Evolutionary conservation across 2,113 vertebrate species (phyloP).

Genomic region (Clupea harengus): DNA sequence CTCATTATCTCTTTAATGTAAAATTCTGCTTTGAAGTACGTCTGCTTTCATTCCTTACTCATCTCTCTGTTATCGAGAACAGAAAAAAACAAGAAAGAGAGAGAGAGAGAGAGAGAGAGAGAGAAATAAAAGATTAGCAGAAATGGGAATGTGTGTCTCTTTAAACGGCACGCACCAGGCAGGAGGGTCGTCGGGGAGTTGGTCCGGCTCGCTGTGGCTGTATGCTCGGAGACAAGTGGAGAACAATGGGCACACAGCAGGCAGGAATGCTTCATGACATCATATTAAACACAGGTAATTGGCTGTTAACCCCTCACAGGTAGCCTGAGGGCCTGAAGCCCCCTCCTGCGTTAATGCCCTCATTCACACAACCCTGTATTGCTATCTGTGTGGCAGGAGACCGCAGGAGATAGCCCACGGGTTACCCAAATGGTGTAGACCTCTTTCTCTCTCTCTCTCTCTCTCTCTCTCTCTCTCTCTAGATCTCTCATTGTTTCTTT

Average conservation of each 20-base stretch:
- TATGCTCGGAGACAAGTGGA: conserved; percentile 35
- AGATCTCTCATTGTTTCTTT: neutral
- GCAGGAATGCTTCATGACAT: conserved; percentile 38
- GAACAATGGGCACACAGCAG: conserved; percentile 23
- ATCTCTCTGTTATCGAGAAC: neutral
- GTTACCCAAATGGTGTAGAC: conserved; percentile 41
- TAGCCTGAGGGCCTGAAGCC: conserved; percentile 39
- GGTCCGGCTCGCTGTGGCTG: neutral
- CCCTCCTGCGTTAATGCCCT: neutral
- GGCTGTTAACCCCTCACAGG: conserved; percentile 42
- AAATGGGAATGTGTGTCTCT: neutral
- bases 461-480: conserved; percentile 6
- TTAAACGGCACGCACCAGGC: neutral
- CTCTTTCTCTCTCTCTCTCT: neutral
- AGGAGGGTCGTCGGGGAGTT: neutral
- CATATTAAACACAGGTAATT: conserved; percentile 47
- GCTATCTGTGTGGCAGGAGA: conserved; percentile 25
- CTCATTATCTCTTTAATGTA: neutral
- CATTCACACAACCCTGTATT: neutral
- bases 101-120: neutral
- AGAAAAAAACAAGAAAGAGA: neutral
- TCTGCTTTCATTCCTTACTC: neutral
- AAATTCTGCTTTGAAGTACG: neutral
- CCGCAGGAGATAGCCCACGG: conserved; percentile 37
- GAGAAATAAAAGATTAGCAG: neutral